Conservation (phyloP, 2,888 invertebrate species). For the Heliconius charithonia region DNA sequence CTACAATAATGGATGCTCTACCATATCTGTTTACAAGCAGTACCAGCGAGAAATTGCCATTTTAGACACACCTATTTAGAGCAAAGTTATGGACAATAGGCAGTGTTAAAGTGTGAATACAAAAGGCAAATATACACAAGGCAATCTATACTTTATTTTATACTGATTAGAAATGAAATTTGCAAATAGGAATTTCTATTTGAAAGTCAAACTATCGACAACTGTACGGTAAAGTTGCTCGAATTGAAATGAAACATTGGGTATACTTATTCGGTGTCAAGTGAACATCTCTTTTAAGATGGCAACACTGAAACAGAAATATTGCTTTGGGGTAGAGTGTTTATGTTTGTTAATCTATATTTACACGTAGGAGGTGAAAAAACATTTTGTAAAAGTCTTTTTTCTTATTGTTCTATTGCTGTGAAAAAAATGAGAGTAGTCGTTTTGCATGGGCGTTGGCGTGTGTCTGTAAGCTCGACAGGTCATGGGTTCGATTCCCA, state of each 20-base stretch:
- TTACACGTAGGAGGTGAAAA: slow-evolving; percentile 20
- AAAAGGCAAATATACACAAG: not conserved
- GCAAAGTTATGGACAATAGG: slow-evolving; percentile 44
- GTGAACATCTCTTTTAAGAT: slow-evolving; percentile 46
- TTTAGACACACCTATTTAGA: slow-evolving; percentile 52
- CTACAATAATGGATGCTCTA: slow-evolving; percentile 46
- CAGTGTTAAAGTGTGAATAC: not conserved
- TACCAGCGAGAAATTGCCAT: slow-evolving; percentile 50
- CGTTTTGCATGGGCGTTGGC: no score
- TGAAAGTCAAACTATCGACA: not conserved
- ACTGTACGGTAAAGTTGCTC: slow-evolving; percentile 32
- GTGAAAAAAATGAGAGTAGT: not conserved
- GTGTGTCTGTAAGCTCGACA: no score
- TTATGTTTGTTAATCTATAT: slow-evolving; percentile 38
- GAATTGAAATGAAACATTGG: slow-evolving; percentile 50
- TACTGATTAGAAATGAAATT: not conserved
- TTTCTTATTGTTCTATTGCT: not conserved
- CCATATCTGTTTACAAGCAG: slow-evolving; percentile 46
- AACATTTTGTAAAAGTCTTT: not conserved
- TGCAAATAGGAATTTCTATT: not conserved
- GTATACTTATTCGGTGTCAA: slow-evolving; percentile 46
- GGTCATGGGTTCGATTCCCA: no score
- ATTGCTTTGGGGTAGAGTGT: slow-evolving; percentile 39
- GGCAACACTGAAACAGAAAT: slow-evolving; percentile 43
- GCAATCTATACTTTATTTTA: slow-evolving; percentile 14